Conservation (phyloP, 2,888 invertebrate genomes). For the Drepanosiphum platanoidis region DNA sequence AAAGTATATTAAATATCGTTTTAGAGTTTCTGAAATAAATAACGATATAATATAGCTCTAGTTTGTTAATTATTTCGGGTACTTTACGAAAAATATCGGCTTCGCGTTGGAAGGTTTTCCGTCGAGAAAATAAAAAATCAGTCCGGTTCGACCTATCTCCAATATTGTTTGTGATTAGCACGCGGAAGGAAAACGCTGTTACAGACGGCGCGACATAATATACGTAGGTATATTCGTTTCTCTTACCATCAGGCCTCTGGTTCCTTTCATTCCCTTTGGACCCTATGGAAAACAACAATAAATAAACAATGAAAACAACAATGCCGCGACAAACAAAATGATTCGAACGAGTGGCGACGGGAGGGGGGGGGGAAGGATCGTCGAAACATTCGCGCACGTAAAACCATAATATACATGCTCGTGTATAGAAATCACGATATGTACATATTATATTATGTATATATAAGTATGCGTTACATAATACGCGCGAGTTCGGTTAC, state of each 20-base stretch:
- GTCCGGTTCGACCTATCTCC: too few species aligned
- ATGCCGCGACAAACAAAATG: background rate
- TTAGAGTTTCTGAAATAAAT: too few species aligned
- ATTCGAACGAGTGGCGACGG: background rate
- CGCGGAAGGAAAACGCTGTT: background rate
- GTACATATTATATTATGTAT: background rate
- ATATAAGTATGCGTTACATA: background rate
- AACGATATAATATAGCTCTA: too few species aligned
- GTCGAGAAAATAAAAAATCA: too few species aligned
- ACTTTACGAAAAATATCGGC: too few species aligned
- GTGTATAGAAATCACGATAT: too few species aligned
- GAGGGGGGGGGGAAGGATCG: too few species aligned
- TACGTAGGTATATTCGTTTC: conserved; percentile 4
- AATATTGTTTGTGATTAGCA: background rate
- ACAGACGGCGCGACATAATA: background rate
- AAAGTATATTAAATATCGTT: too few species aligned
- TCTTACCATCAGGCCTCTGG: conserved; percentile 80
- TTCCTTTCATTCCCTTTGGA: conserved; percentile 79
- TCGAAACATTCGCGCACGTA: background rate
- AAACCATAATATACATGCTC: background rate
- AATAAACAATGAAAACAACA: background rate
- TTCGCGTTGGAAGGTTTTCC: too few species aligned
- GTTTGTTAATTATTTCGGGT: too few species aligned
- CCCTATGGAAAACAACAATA: conserved; percentile 71
- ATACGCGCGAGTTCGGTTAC: background rate